Conservation (phyloP, 2,797 vertebrate genomes). For the Telmatherina bonti region DNA sequence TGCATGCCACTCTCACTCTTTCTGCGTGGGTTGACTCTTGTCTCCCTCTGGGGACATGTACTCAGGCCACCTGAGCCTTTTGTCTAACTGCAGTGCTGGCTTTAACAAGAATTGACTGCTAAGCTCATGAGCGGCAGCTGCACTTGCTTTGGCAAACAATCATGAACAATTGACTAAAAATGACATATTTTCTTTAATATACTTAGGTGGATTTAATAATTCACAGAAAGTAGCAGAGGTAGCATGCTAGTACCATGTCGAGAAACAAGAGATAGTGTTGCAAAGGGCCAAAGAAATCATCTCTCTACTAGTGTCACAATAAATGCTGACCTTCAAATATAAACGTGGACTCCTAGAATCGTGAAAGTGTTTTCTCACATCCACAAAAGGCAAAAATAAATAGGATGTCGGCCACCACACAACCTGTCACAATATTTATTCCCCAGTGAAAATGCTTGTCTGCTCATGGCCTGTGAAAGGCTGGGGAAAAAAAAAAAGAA, state of each 20-base stretch:
- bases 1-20: conserved; percentile 70
- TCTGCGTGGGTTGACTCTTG: conserved; percentile 67
- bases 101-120: conserved; percentile 54
- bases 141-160: conserved; percentile 52
- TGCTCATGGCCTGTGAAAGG: conserved; percentile 44
- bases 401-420: conserved; percentile 23
- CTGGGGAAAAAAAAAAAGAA: background rate
- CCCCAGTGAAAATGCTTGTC: conserved; percentile 34
- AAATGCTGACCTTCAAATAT: conserved; percentile 6
- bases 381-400: conserved; percentile 28
- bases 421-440: conserved; percentile 58
- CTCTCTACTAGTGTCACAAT: background rate
- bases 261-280: background rate
- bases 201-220: conserved; percentile 3
- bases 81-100: conserved; percentile 51
- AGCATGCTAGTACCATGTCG: background rate
- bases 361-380: conserved; percentile 17
- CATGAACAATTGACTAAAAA: conserved; percentile 18
- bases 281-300: background rate
- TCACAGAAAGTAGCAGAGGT: conserved; percentile 16
- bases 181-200: conserved; percentile 16
- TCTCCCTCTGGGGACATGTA: conserved; percentile 66
- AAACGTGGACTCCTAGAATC: conserved; percentile 14
- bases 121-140: conserved; percentile 49
- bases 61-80: conserved; percentile 74